These are phyloP conservation scores for Geopemphigus sp. DNA, from an alignment of 1,140 invertebrate genomes.

Conservation along the genomic window DNA sequence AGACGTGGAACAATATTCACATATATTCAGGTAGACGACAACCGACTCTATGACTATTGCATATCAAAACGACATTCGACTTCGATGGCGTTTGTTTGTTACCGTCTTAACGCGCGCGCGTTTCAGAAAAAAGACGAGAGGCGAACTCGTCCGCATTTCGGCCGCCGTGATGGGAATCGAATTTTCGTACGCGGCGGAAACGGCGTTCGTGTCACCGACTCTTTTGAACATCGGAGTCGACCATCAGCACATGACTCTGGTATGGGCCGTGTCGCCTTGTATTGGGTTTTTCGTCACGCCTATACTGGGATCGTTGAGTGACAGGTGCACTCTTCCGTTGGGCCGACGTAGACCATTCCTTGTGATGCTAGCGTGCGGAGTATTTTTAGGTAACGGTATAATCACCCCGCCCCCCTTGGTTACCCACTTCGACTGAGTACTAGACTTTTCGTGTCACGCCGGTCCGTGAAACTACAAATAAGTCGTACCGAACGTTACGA, in stretches of 20 bases:
- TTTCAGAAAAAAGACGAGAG: slow-evolving; percentile 72
- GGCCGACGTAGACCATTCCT: slow-evolving; percentile 91
- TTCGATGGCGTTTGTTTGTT: too few relatives aligned
- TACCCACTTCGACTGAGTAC: too few relatives aligned
- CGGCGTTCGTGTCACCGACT: slow-evolving; percentile 93
- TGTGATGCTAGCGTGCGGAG: slow-evolving; percentile 80
- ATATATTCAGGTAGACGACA: slow-evolving; percentile 72
- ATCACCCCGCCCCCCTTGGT: too few relatives aligned
- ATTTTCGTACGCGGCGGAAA: slow-evolving; percentile 95
- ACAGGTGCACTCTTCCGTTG: slow-evolving; percentile 75
- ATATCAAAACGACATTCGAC: too few relatives aligned
- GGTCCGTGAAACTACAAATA: neutral
- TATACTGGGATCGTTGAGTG: slow-evolving; percentile 85
- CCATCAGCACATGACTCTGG: slow-evolving; percentile 87
- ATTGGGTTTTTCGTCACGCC: slow-evolving; percentile 93
- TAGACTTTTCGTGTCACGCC: too few relatives aligned
- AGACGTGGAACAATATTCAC: slow-evolving; percentile 63
- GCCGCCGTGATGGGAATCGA: slow-evolving; percentile 96
- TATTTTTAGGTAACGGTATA: slow-evolving; percentile 82
- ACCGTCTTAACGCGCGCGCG: neutral
- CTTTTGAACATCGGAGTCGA: slow-evolving; percentile 88
- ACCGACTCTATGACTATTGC: too few relatives aligned
- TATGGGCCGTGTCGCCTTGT: slow-evolving; percentile 89
- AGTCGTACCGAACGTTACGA: too few relatives aligned
- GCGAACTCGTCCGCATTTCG: slow-evolving; percentile 82